Percentiles rank a stretch among this genome's conserved stretches.
Conservation (phyloP, 2,797 vertebrate genomes). For the Myiothlypis coronata region DNA sequence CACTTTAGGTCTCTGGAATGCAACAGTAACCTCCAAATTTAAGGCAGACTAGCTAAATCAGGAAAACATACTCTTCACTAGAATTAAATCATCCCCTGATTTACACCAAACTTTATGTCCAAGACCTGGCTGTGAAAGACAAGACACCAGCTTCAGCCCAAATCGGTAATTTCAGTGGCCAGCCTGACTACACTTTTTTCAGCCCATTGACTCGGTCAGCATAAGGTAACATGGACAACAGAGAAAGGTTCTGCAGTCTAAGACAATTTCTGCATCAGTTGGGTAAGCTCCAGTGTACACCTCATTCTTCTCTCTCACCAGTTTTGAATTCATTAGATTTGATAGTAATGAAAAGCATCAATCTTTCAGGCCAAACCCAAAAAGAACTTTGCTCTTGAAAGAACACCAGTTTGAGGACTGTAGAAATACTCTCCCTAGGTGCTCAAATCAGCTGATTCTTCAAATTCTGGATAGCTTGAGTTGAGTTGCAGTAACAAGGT, state of each 20-base stretch:
- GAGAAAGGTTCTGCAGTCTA: not conserved
- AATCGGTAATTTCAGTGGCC: not conserved
- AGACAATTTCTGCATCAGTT: fast-evolving
- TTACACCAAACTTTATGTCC: not conserved
- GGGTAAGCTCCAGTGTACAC: not conserved
- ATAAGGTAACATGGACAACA: not conserved
- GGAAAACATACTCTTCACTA: not conserved
- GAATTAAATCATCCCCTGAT: not conserved
- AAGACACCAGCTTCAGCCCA: not conserved
- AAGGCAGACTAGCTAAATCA: not conserved
- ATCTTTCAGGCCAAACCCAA: not conserved
- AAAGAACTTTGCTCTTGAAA: not conserved
- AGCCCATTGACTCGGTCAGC: not conserved
- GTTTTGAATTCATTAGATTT: not conserved
- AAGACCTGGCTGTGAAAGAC: not conserved
- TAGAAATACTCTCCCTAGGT: not conserved
- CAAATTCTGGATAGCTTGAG: not conserved
- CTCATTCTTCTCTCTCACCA: not conserved
- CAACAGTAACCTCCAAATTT: not conserved
- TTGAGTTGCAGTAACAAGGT: not conserved
- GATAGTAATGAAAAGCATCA: not conserved
- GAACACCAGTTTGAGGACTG: not conserved
- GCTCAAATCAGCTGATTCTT: not conserved
- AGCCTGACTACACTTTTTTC: not conserved
- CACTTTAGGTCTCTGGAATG: not conserved